These are phyloP conservation scores for Bubalus kerabau DNA, from an alignment of 2,113 vertebrate species.

Conservation along the genomic window DNA sequence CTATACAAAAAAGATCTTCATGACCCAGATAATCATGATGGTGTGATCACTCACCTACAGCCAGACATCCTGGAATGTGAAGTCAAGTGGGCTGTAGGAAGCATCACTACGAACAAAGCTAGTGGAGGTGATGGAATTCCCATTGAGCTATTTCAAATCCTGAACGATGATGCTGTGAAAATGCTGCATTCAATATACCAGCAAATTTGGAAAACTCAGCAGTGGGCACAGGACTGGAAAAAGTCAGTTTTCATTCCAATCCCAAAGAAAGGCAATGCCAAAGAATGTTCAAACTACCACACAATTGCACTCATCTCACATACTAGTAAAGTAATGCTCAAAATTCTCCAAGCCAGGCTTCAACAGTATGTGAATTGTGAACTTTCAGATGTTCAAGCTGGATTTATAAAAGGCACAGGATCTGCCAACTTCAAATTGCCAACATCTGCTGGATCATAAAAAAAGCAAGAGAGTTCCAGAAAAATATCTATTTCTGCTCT, in stretches of 20 bases:
- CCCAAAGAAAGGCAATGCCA: not conserved
- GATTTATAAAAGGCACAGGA: not conserved
- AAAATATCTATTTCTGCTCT: not conserved
- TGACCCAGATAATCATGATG: accelerated
- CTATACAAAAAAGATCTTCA: not conserved
- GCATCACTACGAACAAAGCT: not conserved
- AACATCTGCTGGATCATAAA: accelerated
- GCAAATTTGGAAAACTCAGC: not conserved
- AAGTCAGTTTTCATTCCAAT: not conserved
- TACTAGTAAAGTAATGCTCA: not conserved
- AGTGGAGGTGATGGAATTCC: not conserved
- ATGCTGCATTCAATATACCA: not conserved
- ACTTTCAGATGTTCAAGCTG: not conserved
- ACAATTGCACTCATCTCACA: not conserved
- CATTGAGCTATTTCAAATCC: not conserved
- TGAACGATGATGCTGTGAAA: not conserved
- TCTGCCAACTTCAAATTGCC: not conserved
- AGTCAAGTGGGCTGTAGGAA: not conserved
- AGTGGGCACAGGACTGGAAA: not conserved
- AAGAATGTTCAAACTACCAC: not conserved
- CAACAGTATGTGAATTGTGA: not conserved
- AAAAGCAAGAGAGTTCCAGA: not conserved
- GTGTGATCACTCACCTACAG: not conserved
- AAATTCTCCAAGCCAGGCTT: not conserved
- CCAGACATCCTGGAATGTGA: not conserved